Conservation (phyloP, 1,140 invertebrate species). For the Anastrepha ludens region DNA sequence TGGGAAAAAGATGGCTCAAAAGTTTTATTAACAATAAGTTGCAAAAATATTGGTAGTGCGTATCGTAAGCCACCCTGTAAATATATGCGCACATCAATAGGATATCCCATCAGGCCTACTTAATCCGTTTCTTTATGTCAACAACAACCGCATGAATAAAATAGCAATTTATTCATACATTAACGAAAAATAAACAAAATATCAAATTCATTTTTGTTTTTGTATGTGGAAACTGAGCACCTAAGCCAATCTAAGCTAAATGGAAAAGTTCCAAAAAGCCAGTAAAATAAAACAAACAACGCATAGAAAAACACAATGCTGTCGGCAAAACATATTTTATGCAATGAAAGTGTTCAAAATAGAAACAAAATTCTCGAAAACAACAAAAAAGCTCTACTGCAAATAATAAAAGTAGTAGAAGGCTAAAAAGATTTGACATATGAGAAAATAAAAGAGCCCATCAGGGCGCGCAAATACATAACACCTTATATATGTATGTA, state of each 20-base stretch:
- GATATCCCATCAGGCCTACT: neutral
- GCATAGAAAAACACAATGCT: neutral
- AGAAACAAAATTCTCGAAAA: neutral
- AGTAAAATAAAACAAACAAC: conserved; percentile 16
- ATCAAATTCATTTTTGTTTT: neutral
- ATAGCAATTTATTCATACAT: conserved; percentile 55
- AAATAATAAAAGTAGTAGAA: neutral
- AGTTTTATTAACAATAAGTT: too few species aligned
- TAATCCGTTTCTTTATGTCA: neutral
- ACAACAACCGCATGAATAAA: conserved; percentile 41
- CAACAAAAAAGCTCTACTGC: neutral
- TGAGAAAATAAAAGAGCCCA: neutral
- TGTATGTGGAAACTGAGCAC: neutral
- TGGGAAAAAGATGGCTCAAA: too few species aligned
- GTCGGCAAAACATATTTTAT: neutral
- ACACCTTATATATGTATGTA: too few species aligned
- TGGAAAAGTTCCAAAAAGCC: neutral
- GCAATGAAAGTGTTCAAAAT: neutral
- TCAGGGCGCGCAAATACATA: neutral
- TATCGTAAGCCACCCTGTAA: too few species aligned
- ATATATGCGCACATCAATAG: too few species aligned
- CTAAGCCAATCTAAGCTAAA: neutral
- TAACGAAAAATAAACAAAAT: conserved; percentile 53
- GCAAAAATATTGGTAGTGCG: too few species aligned
- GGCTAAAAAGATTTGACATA: neutral